These are phyloP conservation scores for Drosophila azteca DNA, from an alignment of 1,140 invertebrate genomes.

Conservation along the genomic window DNA sequence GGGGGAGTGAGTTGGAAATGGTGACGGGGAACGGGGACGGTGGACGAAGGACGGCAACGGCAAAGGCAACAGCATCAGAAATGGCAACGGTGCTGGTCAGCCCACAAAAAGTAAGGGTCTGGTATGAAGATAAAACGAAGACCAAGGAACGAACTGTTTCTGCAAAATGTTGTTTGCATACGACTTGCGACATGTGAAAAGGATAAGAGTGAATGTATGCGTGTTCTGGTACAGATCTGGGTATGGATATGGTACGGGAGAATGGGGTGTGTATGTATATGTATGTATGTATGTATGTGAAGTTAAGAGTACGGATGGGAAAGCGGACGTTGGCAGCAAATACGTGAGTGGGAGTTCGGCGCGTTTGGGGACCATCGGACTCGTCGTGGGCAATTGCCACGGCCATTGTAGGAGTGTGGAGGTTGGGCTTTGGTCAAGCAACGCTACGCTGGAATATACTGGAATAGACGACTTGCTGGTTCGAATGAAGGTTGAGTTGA, in stretches of 20 bases:
- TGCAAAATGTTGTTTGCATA: conserved; percentile 84
- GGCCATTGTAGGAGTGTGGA: conserved; percentile 44
- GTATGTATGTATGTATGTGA: conserved; percentile 44
- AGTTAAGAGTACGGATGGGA: conserved; percentile 44
- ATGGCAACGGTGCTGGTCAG: conserved; percentile 69
- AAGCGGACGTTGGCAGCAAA: conserved; percentile 75
- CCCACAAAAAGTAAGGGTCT: conserved; percentile 82
- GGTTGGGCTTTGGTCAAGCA: conserved; percentile 68
- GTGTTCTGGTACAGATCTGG: conserved; percentile 20
- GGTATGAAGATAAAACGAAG: conserved; percentile 84
- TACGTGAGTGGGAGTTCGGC: conserved; percentile 79
- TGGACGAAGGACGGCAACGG: conserved; percentile 9
- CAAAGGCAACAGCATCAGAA: conserved; percentile 17
- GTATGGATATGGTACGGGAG: conserved; percentile 2
- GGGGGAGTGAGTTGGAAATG: conserved; percentile 40
- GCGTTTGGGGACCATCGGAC: conserved; percentile 77
- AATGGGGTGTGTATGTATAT: conserved; percentile 4
- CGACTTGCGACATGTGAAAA: conserved; percentile 83
- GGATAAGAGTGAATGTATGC: conserved; percentile 71
- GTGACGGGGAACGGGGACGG: conserved; percentile 11
- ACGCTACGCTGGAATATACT: conserved; percentile 61
- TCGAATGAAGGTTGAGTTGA: conserved; percentile 47
- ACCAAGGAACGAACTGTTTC: conserved; percentile 83
- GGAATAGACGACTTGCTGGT: conserved; percentile 79
- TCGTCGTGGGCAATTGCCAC: conserved; percentile 78